These are phyloP conservation scores for Ammodramus savannarum DNA, from an alignment of 2,113 vertebrate species.

Conservation along the genomic window DNA sequence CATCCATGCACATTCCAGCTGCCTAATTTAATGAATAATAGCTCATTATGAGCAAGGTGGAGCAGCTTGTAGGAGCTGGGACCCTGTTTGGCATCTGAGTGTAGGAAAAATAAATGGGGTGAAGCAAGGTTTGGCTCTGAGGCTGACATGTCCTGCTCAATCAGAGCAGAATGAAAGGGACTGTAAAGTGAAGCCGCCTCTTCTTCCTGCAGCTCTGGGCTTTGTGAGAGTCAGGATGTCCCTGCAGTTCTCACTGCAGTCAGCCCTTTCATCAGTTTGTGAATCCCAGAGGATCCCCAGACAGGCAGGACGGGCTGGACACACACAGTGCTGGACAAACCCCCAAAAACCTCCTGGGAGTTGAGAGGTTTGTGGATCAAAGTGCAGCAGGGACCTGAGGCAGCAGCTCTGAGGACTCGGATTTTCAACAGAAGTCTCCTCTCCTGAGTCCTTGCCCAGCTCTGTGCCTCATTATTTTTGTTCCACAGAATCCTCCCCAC, in stretches of 20 bases:
- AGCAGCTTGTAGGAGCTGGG: background rate
- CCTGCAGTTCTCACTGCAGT: background rate
- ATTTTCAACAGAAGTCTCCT: background rate
- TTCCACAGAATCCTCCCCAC: background rate
- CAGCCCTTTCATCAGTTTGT: background rate
- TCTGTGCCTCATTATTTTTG: background rate
- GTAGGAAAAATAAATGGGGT: background rate
- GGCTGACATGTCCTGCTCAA: background rate
- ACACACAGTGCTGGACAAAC: background rate
- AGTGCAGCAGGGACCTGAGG: background rate
- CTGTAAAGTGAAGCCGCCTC: background rate
- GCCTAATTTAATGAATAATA: background rate
- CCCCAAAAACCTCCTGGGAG: background rate
- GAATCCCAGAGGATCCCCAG: background rate
- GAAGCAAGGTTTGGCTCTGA: background rate
- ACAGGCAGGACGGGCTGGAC: background rate
- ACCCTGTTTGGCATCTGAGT: background rate
- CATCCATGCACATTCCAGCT: background rate
- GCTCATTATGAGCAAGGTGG: background rate
- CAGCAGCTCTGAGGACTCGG: background rate
- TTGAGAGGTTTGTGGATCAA: background rate
- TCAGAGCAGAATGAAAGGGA: background rate
- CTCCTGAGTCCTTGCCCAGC: background rate
- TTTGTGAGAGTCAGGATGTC: background rate
- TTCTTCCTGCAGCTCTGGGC: background rate